These are phyloP conservation scores for Neolamprologus kungweensis DNA, from an alignment of 2,113 vertebrate genomes.

Conservation along the genomic window DNA sequence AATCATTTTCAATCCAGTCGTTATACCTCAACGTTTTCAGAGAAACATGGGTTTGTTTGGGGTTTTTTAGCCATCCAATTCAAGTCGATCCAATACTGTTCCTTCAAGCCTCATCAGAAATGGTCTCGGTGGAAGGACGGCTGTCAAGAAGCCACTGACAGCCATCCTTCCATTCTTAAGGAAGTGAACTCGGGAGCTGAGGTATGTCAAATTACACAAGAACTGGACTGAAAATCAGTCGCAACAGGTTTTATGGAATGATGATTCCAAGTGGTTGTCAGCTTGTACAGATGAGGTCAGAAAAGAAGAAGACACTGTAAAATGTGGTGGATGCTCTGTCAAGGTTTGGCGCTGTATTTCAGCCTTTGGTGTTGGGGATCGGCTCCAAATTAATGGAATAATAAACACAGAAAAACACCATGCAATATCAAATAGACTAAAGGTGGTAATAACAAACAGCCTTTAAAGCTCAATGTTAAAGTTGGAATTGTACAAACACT, in stretches of 20 bases:
- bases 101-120: not conserved
- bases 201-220: not conserved
- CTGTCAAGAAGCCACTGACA: not conserved
- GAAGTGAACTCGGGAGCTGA: not conserved
- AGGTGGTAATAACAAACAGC: not conserved
- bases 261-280: not conserved
- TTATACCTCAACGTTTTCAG: not conserved
- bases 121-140: rapidly evolving
- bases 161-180: not conserved
- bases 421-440: not conserved
- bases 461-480: not conserved
- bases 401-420: not conserved
- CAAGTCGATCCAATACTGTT: not conserved
- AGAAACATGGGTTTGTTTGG: not conserved
- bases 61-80: rapidly evolving
- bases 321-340: not conserved
- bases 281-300: not conserved
- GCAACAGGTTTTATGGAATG: not conserved
- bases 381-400: not conserved
- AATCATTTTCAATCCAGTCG: not conserved
- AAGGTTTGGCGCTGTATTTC: not conserved
- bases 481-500: not conserved
- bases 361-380: not conserved
- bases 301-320: not conserved
- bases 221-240: not conserved